Evolutionary conservation across 2,113 vertebrate genomes (phyloP), one percentile per base, ranked within the genome.

Genomic region (Seriola rivoliana): DNA sequence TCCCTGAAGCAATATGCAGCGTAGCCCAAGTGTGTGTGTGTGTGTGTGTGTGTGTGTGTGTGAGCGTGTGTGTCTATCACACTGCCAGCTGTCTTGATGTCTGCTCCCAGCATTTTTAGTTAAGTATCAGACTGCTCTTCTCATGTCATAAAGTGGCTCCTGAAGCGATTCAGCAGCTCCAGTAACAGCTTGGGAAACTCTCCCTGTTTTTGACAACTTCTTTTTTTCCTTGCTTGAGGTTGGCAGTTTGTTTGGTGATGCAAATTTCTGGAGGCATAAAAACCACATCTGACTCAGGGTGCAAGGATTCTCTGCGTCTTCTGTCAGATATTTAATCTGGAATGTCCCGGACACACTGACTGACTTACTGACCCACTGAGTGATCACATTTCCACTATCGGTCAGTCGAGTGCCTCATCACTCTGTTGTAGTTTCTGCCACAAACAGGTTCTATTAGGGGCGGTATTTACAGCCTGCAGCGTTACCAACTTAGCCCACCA

Each of bases 141-240:
- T 72, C 38, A 70, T 77, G 78, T 66, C 60, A 83, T 62, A 34
- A 74, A 54, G 54, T n/a, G 52, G 29, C 42, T 65, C 50, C 78
- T 17, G 50, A 73, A 74, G 79, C 17, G 19, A 42, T 58, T 48
- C 48, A 8, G n/a, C 74, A 25, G 69, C 50, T 29, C 48, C 25
- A 38, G 50, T 68, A 82, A 82, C 71, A 76, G 72, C 76, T 82
- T 54, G 69, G 58, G 42, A 64, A 78, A 58, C 46, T 55, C n/a
- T 48, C 36, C 12, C 42, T 14, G 12, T 54, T 71, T 32, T 34
- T n/a, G 65, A 63, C 34, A 8, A 17, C 62, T 54, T 63, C 17
- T 63, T 55, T 48, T 62, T 32, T 62, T 29, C 38, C 58, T 73
- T 23, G 66, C 80, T 76, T 13, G 17, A 40, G 58, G 75, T 44